Evolutionary conservation across 2,797 vertebrate species (phyloP).

Genomic region (Poecilia gillii): DNA sequence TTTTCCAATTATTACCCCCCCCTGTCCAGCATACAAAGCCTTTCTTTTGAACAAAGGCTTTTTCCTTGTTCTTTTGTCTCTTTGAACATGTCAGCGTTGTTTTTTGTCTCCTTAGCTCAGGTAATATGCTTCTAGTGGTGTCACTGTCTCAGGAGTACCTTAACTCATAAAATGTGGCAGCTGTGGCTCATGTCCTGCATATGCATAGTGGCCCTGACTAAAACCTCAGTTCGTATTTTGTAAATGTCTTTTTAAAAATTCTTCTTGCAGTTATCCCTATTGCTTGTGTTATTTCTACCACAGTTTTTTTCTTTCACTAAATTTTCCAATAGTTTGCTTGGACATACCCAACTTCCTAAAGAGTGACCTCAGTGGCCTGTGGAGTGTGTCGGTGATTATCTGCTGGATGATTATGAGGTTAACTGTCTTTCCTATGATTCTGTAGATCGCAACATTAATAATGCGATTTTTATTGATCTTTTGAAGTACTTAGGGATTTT

Average conservation of each 20-base stretch:
- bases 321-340: background rate
- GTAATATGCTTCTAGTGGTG: background rate
- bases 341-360: background rate
- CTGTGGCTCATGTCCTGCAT: background rate
- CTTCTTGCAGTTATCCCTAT: background rate
- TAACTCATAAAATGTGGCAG: background rate
- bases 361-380: background rate
- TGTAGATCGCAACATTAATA: background rate
- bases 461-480: background rate
- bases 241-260: background rate
- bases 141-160: background rate
- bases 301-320: background rate
- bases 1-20: slow-evolving; percentile 36
- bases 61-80: background rate
- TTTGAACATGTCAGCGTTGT: slow-evolving; percentile 11
- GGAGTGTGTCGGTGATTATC: background rate
- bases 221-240: background rate
- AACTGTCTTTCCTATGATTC: background rate
- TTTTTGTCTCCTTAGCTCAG: background rate
- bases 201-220: background rate
- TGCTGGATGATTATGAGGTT: background rate
- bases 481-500: background rate
- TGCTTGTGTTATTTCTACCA: background rate
- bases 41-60: slow-evolving; percentile 5
- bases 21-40: slow-evolving; percentile 25